Conservation (phyloP, 2,797 vertebrate genomes). For the Spinibarbus caldwelli region DNA sequence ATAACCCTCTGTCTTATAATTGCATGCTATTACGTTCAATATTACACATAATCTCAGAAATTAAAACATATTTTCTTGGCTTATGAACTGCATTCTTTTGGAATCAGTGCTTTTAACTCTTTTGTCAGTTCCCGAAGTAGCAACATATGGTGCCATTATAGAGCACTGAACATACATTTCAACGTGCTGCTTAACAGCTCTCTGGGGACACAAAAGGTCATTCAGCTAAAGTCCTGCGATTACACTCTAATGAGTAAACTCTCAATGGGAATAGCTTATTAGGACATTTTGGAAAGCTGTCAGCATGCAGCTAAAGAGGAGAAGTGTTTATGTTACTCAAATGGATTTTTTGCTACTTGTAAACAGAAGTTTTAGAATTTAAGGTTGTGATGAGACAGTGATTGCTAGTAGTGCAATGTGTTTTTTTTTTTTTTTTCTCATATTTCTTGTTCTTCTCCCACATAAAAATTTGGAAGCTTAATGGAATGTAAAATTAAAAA, state of each 20-base stretch:
- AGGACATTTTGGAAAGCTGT: conserved; percentile 35
- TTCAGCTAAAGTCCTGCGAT: conserved; percentile 48
- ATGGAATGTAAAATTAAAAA: background rate
- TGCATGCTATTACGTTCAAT: conserved; percentile 23
- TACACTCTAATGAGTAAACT: conserved; percentile 49
- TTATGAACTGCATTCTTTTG: conserved; percentile 3
- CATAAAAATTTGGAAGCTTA: background rate
- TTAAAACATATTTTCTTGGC: conserved; percentile 13
- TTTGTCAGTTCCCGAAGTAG: conserved; percentile 44
- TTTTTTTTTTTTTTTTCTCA: too few relatives aligned
- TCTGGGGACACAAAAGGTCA: conserved; percentile 53
- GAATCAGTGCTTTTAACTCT: conserved; percentile 28
- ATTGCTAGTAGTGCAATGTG: too few relatives aligned
- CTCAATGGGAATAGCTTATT: conserved; percentile 48
- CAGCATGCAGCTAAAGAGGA: conserved; percentile 24
- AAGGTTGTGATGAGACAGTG: background rate
- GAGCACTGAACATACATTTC: conserved; percentile 47
- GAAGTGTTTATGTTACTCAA: conserved; percentile 35
- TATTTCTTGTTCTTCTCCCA: too few relatives aligned
- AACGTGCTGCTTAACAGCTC: conserved; percentile 43
- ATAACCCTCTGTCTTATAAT: background rate
- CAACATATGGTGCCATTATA: conserved; percentile 53
- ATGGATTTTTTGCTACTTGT: conserved; percentile 21
- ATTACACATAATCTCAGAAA: conserved; percentile 17
- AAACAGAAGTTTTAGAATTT: conserved; percentile 1